Conservation (phyloP, 2,888 invertebrate species). For the Alviniconcha strummeri region DNA sequence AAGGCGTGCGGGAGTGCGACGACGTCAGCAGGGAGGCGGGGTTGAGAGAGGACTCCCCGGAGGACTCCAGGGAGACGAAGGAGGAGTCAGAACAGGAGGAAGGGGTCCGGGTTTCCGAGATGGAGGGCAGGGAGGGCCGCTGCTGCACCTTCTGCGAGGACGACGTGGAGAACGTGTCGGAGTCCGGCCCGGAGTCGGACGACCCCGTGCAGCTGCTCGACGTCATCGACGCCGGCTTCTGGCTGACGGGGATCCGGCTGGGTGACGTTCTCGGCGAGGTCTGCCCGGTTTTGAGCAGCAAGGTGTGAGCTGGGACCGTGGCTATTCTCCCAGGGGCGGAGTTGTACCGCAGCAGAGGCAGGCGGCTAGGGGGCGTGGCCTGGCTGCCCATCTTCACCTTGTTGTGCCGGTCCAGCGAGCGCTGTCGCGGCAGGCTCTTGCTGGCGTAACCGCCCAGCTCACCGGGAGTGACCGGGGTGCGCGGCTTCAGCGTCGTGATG, state of each 20-base stretch:
- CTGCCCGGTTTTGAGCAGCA: slow-evolving; percentile 40
- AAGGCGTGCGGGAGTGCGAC: slow-evolving; percentile 41
- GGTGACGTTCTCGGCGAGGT: slow-evolving; percentile 39
- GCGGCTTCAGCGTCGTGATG: slow-evolving; percentile 61
- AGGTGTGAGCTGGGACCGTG: slow-evolving; percentile 59
- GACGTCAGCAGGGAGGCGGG: slow-evolving; percentile 35
- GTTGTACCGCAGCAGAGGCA: slow-evolving; percentile 56
- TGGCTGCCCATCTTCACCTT: slow-evolving; percentile 51
- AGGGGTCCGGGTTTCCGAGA: slow-evolving; percentile 50
- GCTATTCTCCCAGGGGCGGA: slow-evolving; percentile 65
- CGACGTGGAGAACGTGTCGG: slow-evolving; percentile 13
- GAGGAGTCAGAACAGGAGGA: slow-evolving; percentile 50
- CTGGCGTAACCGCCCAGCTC: slow-evolving; percentile 41
- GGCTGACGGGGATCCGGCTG: slow-evolving; percentile 48
- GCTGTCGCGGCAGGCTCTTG: slow-evolving; percentile 50
- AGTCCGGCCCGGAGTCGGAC: slow-evolving; percentile 1
- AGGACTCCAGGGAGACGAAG: slow-evolving; percentile 39
- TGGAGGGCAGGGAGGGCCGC: slow-evolving; percentile 47
- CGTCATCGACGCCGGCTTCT: slow-evolving; percentile 29
- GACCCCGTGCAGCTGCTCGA: slow-evolving; percentile 36
- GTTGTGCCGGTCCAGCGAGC: slow-evolving; percentile 39
- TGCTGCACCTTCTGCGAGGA: slow-evolving; percentile 38
- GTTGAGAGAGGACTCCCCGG: slow-evolving; percentile 37
- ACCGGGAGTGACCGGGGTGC: slow-evolving; percentile 34
- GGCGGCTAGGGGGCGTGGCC: slow-evolving; percentile 46